Percentiles rank a stretch among this genome's conserved stretches.
Evolutionary conservation across 1,140 invertebrate species (phyloP).

Genomic region (Tetragonula clypearis): DNA sequence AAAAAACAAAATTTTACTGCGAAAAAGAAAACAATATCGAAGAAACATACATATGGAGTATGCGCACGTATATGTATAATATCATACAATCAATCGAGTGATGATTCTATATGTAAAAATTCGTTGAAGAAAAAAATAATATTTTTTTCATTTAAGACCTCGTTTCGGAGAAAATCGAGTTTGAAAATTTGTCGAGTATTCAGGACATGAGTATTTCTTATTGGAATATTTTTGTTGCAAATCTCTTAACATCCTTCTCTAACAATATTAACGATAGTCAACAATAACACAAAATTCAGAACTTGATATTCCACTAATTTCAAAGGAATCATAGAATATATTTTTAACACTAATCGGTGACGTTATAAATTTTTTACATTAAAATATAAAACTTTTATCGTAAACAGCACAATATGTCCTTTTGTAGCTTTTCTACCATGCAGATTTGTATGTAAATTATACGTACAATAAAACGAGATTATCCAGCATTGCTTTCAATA

Average conservation of each 20-base stretch:
- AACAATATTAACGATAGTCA: not conserved
- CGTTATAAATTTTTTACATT: not conserved
- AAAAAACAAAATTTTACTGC: too few relatives aligned
- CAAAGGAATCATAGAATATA: not conserved
- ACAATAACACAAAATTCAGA: not conserved
- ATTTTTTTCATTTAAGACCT: too few relatives aligned
- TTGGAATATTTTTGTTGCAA: not conserved
- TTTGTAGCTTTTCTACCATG: not conserved
- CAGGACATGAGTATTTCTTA: too few relatives aligned
- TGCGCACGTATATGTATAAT: too few relatives aligned
- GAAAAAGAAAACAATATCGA: too few relatives aligned
- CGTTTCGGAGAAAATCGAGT: too few relatives aligned
- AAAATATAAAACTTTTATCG: not conserved
- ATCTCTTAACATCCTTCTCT: not conserved
- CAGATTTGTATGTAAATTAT: not conserved
- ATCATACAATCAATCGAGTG: too few relatives aligned
- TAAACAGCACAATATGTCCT: not conserved
- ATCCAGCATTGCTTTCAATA: not conserved
- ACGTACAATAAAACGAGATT: not conserved
- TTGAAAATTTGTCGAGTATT: too few relatives aligned
- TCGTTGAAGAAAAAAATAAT: too few relatives aligned
- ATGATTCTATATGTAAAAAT: too few relatives aligned
- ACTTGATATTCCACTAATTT: not conserved
- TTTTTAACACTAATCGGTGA: not conserved
- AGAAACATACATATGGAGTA: too few relatives aligned